phyloP scores from a whole-genome alignment of 2,888 invertebrate species.

The Hemicrepidius hirtus region DNA sequence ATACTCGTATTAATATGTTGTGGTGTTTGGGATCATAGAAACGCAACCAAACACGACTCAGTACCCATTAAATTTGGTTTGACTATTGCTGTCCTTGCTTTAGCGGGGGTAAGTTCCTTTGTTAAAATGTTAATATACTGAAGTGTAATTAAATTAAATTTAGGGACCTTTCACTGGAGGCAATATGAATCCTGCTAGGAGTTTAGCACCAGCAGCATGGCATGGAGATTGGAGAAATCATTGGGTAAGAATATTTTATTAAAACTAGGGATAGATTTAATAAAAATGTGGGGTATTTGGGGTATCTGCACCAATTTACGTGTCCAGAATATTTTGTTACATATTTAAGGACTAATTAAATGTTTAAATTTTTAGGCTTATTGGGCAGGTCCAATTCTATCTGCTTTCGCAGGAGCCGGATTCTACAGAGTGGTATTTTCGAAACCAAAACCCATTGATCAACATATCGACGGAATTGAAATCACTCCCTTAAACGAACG shows the following conservation, averaged over 20 bases:
- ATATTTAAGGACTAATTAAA: background rate
- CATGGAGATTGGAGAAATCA: conserved; percentile 79
- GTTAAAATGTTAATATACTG: background rate
- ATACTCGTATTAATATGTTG: conserved; percentile 81
- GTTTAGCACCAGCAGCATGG: conserved; percentile 83
- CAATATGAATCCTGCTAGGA: conserved; percentile 82
- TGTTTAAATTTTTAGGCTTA: conserved; percentile 58
- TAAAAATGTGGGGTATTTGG: too few relatives aligned
- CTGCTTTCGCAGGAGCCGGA: conserved; percentile 64
- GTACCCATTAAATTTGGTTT: conserved; percentile 81
- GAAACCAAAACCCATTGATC: conserved; percentile 57
- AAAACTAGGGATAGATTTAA: too few relatives aligned
- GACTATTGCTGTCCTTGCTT: conserved; percentile 78
- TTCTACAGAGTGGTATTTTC: conserved; percentile 66
- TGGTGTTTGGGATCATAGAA: conserved; percentile 83
- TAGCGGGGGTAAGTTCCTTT: conserved; percentile 76
- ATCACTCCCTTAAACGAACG: conserved; percentile 65
- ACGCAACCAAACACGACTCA: conserved; percentile 79
- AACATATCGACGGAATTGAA: conserved; percentile 59
- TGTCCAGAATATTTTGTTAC: too few relatives aligned
- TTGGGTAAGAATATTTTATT: conserved; percentile 75
- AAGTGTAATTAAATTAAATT: conserved; percentile 41
- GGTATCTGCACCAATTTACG: too few relatives aligned
- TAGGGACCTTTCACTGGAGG: conserved; percentile 78
- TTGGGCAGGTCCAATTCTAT: conserved; percentile 68